Conservation (phyloP, 2,888 invertebrate genomes). For the Thymelicus lineola region DNA sequence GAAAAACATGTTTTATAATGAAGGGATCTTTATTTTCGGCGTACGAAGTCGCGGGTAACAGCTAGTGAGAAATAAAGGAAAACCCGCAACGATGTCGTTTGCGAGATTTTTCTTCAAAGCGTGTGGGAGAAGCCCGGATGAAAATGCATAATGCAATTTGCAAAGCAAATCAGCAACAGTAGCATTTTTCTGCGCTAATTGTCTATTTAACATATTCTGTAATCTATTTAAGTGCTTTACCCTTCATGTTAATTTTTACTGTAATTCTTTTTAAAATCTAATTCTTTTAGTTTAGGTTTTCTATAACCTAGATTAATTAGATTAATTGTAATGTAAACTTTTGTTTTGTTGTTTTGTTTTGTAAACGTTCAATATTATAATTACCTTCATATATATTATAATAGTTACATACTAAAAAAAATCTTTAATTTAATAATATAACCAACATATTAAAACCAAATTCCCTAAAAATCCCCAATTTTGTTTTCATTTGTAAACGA, state of each 20-base stretch:
- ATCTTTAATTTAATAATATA: too few species aligned
- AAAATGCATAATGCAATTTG: slow-evolving; percentile 37
- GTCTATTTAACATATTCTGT: slow-evolving; percentile 34
- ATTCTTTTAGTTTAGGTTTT: not conserved
- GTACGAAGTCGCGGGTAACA: too few species aligned
- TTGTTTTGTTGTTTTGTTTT: too few species aligned
- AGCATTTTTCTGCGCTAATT: slow-evolving; percentile 35
- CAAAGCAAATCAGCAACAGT: slow-evolving; percentile 32
- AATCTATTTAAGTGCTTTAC: slow-evolving; percentile 32
- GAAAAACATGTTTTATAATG: too few species aligned
- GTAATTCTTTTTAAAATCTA: not conserved
- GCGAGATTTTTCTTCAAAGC: slow-evolving; percentile 26
- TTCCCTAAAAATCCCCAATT: too few species aligned
- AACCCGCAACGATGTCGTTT: slow-evolving; percentile 25
- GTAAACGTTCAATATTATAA: too few species aligned
- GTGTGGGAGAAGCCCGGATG: slow-evolving; percentile 18
- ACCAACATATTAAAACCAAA: too few species aligned
- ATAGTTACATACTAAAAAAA: too few species aligned
- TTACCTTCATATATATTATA: too few species aligned
- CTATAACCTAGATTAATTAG: not conserved
- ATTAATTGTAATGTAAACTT: too few species aligned
- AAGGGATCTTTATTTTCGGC: too few species aligned
- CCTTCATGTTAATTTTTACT: not conserved
- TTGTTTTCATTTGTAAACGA: too few species aligned
- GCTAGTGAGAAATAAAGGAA: slow-evolving; percentile 31